A percentile compares a stretch with the other conserved stretches of the same genome.
Conservation (phyloP, 1,140 invertebrate species). For the Lerema accius region DNA sequence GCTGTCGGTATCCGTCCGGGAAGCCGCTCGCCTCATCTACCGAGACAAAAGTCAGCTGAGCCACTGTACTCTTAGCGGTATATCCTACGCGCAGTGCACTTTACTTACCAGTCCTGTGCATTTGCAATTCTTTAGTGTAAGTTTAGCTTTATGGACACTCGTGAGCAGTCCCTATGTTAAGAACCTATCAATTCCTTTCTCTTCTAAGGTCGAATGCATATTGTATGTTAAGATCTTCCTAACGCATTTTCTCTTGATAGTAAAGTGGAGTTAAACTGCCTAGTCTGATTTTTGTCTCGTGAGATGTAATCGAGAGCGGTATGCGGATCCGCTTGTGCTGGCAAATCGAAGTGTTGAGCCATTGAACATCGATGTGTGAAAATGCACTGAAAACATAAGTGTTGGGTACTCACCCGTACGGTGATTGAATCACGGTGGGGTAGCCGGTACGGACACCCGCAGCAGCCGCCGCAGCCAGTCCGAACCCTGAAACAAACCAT, state of each 20-base stretch:
- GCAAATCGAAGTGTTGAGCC: constrained; percentile 77
- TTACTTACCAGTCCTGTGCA: constrained; percentile 30
- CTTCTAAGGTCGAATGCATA: background rate
- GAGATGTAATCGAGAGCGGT: constrained; percentile 72
- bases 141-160: constrained; percentile 5
- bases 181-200: background rate
- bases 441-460: constrained; percentile 87
- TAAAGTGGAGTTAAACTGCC: constrained; percentile 20
- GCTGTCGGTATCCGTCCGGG: constrained; percentile 67
- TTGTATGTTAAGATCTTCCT: background rate
- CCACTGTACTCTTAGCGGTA: constrained; percentile 42
- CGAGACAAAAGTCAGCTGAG: constrained; percentile 81
- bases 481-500: constrained; percentile 71
- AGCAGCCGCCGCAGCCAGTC: constrained; percentile 71
- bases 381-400: constrained; percentile 40
- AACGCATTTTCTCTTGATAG: background rate
- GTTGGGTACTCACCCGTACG: constrained; percentile 87
- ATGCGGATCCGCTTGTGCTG: constrained; percentile 75
- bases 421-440: constrained; percentile 86
- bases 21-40: constrained; percentile 78
- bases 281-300: constrained; percentile 81
- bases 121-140: constrained; percentile 16
- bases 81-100: constrained; percentile 24
- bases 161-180: constrained; percentile 6
- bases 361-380: constrained; percentile 76